Percentiles rank a stretch among this genome's conserved stretches.
phyloP scores from a whole-genome alignment of 1,140 invertebrate genomes.

The Drosophila bocki region DNA sequence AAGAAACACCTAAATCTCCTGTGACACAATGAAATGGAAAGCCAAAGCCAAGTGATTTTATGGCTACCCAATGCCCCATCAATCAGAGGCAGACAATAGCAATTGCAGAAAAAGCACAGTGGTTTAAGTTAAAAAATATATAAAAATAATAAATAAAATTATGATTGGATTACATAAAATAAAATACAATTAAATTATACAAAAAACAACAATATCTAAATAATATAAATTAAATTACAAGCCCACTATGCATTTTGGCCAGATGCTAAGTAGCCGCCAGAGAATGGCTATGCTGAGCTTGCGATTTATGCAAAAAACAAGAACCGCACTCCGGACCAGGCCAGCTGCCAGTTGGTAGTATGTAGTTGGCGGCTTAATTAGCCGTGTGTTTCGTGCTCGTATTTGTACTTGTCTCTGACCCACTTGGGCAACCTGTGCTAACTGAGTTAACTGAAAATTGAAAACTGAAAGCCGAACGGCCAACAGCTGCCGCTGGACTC shows the following conservation, averaged over 20 bases:
- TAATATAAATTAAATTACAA: neutral
- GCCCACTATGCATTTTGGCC: neutral
- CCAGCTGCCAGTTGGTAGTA: constrained; percentile 6
- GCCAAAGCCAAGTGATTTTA: neutral
- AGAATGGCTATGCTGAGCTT: constrained; percentile 7
- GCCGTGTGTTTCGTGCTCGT: constrained; percentile 23
- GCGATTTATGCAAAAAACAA: constrained; percentile 22
- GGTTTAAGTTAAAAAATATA: neutral
- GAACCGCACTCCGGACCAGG: constrained; percentile 28
- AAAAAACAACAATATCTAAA: neutral
- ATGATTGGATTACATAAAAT: neutral
- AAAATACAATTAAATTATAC: no score
- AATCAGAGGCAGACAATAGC: neutral
- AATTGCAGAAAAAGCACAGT: neutral
- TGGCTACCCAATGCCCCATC: neutral
- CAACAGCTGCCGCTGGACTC: neutral
- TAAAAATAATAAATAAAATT: neutral
- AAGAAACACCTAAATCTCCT: neutral
- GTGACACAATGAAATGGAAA: neutral
- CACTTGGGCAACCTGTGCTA: constrained; percentile 36
- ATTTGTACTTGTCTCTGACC: constrained; percentile 44
- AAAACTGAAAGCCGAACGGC: constrained; percentile 1
- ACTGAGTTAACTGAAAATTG: constrained; percentile 10
- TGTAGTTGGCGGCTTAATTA: constrained; percentile 39
- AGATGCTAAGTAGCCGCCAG: constrained; percentile 4